Percentiles rank a stretch among this genome's conserved stretches.
These are phyloP conservation scores for Eulemur albifrons DNA, from an alignment of 2,797 vertebrate genomes.

Conservation along the genomic window DNA sequence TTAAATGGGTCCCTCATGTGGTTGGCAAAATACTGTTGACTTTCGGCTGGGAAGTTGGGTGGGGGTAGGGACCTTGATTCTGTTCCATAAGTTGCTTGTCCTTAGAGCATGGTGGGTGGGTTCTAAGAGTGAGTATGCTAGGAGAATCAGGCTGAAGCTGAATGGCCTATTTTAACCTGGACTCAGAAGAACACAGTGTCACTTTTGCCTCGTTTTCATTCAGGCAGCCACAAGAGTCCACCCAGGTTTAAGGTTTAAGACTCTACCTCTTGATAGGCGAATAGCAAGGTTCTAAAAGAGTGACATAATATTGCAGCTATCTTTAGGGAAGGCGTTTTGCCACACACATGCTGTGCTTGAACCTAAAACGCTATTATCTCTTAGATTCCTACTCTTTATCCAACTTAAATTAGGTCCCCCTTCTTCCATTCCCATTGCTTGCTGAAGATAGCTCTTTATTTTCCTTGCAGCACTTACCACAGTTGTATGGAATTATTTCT, in stretches of 20 bases:
- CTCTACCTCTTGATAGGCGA: neutral
- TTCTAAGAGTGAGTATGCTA: neutral
- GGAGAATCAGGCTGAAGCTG: neutral
- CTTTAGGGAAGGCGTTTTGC: neutral
- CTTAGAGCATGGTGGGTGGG: neutral
- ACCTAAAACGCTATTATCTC: neutral
- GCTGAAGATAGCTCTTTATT: neutral
- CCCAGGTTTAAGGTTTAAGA: neutral
- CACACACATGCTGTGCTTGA: neutral
- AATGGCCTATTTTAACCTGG: neutral
- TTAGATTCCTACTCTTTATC: neutral
- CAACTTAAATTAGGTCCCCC: neutral
- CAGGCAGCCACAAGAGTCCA: neutral
- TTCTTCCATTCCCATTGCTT: neutral
- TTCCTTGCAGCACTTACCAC: neutral
- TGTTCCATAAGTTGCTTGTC: neutral
- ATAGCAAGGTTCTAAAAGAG: neutral
- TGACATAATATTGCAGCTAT: neutral
- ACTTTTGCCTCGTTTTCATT: slow-evolving; percentile 23
- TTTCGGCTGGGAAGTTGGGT: neutral
- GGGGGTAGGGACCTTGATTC: neutral
- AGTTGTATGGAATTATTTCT: neutral
- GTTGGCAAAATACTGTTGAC: neutral
- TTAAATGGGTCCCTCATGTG: neutral
- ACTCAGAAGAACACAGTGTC: neutral